Evolutionary conservation across 2,113 vertebrate genomes (phyloP).

Genomic region (Rhadina sibilatrix): DNA sequence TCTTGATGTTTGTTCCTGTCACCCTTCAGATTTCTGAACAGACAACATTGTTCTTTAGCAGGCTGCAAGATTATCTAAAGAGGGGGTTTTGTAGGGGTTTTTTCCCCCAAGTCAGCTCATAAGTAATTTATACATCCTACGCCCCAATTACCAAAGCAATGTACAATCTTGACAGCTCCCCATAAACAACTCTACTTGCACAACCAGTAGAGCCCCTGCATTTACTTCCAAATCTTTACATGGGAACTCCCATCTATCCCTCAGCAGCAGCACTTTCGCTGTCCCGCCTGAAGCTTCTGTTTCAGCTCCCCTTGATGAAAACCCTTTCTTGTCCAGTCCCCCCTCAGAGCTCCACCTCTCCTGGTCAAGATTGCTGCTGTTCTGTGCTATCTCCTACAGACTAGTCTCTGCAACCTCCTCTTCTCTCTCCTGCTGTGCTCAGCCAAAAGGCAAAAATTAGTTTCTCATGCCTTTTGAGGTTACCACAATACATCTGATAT

Average conservation of each 20-base stretch:
- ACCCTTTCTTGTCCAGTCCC: rapidly evolving
- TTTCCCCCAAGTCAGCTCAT: neutral
- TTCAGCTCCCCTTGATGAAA: neutral
- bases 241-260: neutral
- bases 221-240: neutral
- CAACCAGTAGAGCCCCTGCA: neutral
- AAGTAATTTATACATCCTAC: neutral
- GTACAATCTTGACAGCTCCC: neutral
- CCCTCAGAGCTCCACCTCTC: neutral
- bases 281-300: neutral
- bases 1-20: neutral
- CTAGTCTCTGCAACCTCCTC: neutral
- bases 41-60: neutral
- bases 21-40: neutral
- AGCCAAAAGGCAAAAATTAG: neutral
- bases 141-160: neutral
- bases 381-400: neutral
- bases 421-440: neutral
- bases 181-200: neutral
- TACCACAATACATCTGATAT: neutral
- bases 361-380: neutral
- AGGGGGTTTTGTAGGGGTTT: rapidly evolving
- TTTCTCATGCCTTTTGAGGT: neutral
- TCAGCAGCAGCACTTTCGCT: neutral
- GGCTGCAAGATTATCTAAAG: neutral